A percentile compares a stretch with the other conserved stretches of the same genome.
phyloP scores from a whole-genome alignment of 2,113 vertebrate genomes.

The Microtus oregoni region DNA sequence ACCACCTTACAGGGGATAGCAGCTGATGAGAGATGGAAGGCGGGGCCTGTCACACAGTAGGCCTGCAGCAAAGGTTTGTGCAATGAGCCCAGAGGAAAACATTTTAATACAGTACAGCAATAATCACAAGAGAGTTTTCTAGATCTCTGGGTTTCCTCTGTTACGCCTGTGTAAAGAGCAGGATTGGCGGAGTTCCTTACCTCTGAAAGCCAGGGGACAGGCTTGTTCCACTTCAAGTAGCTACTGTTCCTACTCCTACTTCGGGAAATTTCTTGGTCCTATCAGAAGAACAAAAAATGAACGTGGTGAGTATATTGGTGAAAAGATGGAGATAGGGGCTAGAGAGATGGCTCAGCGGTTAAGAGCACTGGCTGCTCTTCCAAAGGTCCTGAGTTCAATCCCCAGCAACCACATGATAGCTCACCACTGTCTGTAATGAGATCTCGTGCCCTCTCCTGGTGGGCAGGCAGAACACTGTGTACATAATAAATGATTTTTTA shows the following conservation, averaged over 20 bases:
- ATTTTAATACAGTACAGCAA: not conserved
- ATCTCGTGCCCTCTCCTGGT: too few relatives aligned
- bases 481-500: too few relatives aligned
- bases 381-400: too few relatives aligned
- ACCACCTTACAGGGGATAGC: not conserved
- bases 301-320: not conserved
- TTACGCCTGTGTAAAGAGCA: not conserved
- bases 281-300: slow-evolving; percentile 12
- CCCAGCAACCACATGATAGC: too few relatives aligned
- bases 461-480: too few relatives aligned
- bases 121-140: not conserved
- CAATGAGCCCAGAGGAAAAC: not conserved
- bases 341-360: too few relatives aligned
- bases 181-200: slow-evolving; percentile 36
- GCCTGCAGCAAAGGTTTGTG: not conserved
- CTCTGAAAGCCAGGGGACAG: slow-evolving; percentile 81
- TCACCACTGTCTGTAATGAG: too few relatives aligned
- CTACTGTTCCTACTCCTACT: slow-evolving; percentile 47
- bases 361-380: too few relatives aligned
- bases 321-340: too few relatives aligned
- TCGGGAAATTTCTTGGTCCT: slow-evolving; percentile 60
- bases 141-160: not conserved
- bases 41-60: not conserved
- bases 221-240: slow-evolving; percentile 78
- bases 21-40: not conserved